Base-by-base conservation (phyloP, 2,113 vertebrate species). In the Gavia stellata region DNA sequence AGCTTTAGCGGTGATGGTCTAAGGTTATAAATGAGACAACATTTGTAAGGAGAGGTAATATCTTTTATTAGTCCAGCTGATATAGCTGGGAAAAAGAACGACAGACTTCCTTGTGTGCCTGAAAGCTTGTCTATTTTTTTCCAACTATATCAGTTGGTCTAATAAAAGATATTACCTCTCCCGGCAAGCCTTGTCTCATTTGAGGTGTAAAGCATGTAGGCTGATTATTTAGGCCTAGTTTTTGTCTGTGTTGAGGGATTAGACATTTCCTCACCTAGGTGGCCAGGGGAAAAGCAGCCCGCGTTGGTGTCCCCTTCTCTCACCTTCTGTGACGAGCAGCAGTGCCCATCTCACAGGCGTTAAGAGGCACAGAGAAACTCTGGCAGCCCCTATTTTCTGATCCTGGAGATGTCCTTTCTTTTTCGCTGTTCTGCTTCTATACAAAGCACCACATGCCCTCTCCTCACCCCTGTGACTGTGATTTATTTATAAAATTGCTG, bases 1-100 rank as follows among this genome's bases (percentile, higher is more conserved):
- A 95, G 87, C 87, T 94, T 95, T 94, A 94, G 87, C 0, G 0
- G 62, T 61, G 81, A 91, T 90, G 61, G 81, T 96, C 81, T 96
- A 79, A 96, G 90, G 93, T 96, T 96, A 91, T 92, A 96, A 97
- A 97, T 95, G 95, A 95, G 93, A 95, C 66, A 93, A 95, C 74
- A 82, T 91, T 94, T 96, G 87, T 94, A 94, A 96, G 66, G 62
- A 92, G 78, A 87, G 74, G 89, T 96, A 94, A 96, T 96, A 90
- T 91, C 91, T 96, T 95, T 91, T 95, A 96, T 96, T 96, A 90
- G 89, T 92, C 55, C 40, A 63, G 17, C 47, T 95, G 87, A 96
- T 79, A 79, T 18, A 91, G 42, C 59, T 72, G 26, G 23, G 4
- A 8, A 21, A 81, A 81, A 80, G 68, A 81, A 50, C 1, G 13